phyloP scores from a whole-genome alignment of 2,797 vertebrate species.

The Podarcis lilfordi region DNA sequence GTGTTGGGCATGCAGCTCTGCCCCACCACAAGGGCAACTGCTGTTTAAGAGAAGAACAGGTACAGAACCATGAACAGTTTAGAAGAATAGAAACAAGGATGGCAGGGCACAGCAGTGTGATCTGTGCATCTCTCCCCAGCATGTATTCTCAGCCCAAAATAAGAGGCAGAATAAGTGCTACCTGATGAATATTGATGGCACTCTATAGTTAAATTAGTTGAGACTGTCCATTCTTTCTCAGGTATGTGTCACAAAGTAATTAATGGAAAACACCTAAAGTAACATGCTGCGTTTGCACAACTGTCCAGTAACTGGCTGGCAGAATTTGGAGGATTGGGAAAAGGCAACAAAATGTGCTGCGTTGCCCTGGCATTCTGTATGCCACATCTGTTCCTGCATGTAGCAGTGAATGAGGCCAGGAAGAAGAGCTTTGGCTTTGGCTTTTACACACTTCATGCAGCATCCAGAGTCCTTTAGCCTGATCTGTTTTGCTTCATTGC shows the following conservation, averaged over 20 bases:
- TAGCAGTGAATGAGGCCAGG: neutral
- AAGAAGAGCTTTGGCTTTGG: neutral
- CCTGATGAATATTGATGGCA: neutral
- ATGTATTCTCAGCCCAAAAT: neutral
- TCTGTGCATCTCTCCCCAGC: neutral
- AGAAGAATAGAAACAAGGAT: neutral
- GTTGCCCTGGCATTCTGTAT: neutral
- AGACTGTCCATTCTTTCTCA: neutral
- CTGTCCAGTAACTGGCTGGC: neutral
- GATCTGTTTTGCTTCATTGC: neutral
- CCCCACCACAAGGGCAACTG: neutral
- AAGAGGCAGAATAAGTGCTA: neutral
- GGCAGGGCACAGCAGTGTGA: neutral
- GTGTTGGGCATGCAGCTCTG: too few relatives aligned
- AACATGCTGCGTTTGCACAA: neutral
- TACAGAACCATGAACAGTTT: neutral
- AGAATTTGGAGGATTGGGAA: neutral
- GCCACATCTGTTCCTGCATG: neutral
- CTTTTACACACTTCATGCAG: neutral
- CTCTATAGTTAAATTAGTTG: neutral
- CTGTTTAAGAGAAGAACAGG: neutral
- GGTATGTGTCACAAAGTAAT: neutral
- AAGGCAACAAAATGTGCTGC: neutral
- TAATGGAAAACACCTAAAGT: neutral
- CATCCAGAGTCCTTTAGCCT: neutral